A percentile compares a stretch with the other conserved stretches of the same genome.
Conservation (phyloP, 2,888 invertebrate species). For the Megalurothrips usitatus region DNA sequence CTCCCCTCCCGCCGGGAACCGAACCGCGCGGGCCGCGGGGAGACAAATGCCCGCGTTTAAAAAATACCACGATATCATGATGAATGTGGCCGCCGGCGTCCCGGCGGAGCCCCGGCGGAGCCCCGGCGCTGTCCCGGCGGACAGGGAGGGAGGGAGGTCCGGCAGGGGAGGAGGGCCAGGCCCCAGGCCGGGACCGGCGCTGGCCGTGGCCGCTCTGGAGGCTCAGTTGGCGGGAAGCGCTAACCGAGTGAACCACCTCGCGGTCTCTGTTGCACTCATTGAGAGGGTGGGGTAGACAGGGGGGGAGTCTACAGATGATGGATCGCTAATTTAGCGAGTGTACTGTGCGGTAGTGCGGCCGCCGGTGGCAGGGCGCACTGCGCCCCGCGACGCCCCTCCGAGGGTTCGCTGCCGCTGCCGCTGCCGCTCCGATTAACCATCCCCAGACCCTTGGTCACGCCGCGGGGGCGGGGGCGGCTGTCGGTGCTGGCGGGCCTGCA, state of each 20-base stretch:
- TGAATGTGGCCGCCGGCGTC: background rate
- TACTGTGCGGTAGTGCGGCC: background rate
- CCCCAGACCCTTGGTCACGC: background rate
- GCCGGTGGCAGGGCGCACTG: background rate
- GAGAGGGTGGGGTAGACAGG: too few relatives aligned
- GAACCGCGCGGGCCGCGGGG: background rate
- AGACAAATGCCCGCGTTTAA: constrained; percentile 23
- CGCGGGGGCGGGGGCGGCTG: background rate
- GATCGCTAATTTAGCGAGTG: constrained; percentile 19
- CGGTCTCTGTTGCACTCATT: background rate
- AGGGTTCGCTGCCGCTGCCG: too few relatives aligned
- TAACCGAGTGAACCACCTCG: background rate
- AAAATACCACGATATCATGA: constrained; percentile 21
- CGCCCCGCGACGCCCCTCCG: background rate
- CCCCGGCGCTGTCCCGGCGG: background rate
- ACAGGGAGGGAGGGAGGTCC: too few relatives aligned
- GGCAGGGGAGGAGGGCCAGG: too few relatives aligned
- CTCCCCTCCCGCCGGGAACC: background rate
- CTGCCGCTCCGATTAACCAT: too few relatives aligned
- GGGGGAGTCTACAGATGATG: background rate
- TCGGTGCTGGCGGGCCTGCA: background rate
- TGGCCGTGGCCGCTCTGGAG: background rate
- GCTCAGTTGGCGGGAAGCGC: background rate
- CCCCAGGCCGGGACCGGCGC: background rate
- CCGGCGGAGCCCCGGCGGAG: background rate